These are phyloP conservation scores for Limnephilus auricula DNA, from an alignment of 2,888 invertebrate species.

Conservation along the genomic window DNA sequence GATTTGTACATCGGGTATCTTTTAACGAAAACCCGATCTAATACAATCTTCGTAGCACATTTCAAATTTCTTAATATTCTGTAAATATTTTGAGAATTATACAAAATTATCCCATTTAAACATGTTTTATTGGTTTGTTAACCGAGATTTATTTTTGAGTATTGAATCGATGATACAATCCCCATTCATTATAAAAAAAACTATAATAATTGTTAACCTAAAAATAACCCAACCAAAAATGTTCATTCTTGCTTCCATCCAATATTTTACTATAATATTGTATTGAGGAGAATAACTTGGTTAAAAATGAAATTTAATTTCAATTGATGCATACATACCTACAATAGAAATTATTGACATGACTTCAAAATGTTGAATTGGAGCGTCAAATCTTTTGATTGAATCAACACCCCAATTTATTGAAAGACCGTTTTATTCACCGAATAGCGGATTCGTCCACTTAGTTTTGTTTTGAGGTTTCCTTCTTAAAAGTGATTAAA, in stretches of 20 bases:
- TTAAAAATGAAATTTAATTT: not conserved
- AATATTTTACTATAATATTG: not conserved
- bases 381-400: not conserved
- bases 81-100: slow-evolving; percentile 2
- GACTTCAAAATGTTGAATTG: not conserved
- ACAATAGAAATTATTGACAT: not conserved
- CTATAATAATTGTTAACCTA: not conserved
- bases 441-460: not conserved
- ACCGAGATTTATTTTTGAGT: not conserved
- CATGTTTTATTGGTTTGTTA: not conserved
- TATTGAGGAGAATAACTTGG: not conserved
- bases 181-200: not conserved
- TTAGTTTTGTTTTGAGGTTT: slow-evolving; percentile 43
- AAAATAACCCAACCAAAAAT: not conserved
- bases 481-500: slow-evolving; percentile 40
- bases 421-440: not conserved
- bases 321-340: not conserved
- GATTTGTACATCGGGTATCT: not conserved
- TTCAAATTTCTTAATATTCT: not conserved
- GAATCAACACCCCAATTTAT: not conserved
- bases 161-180: not conserved
- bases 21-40: not conserved
- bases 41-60: not conserved
- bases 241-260: slow-evolving; percentile 2
- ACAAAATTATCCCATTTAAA: not conserved